A percentile compares a stretch with the other conserved stretches of the same genome.
Evolutionary conservation across 2,113 vertebrate genomes (phyloP).

Genomic region (Oncorhynchus kisutch): DNA sequence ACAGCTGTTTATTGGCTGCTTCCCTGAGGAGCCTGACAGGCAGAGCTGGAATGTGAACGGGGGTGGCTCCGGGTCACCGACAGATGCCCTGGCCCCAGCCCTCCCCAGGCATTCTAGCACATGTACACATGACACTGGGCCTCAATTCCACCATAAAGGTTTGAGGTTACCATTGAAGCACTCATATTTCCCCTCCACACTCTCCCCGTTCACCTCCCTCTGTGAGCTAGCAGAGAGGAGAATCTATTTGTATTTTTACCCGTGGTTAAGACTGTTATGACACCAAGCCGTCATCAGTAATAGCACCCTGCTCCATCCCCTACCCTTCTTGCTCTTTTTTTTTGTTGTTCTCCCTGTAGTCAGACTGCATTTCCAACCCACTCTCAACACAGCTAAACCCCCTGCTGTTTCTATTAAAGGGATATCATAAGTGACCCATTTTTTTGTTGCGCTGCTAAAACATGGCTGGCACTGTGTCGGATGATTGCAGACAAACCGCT

Average conservation of each 20-base stretch:
- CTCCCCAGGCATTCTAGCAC: constrained; percentile 20
- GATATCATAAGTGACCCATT: constrained; percentile 61
- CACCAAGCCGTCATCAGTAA: constrained; percentile 14
- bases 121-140: neutral
- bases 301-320: no score
- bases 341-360: constrained; percentile 1
- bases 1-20: constrained; percentile 43
- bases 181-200: neutral
- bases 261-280: constrained; percentile 22
- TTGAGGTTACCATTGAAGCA: neutral
- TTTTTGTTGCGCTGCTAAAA: constrained; percentile 40
- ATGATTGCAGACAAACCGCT: constrained; percentile 19
- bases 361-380: constrained; percentile 31
- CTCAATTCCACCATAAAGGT: neutral
- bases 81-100: neutral
- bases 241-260: neutral
- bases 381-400: constrained; percentile 53
- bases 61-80: constrained; percentile 17
- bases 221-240: neutral
- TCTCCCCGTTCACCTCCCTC: neutral
- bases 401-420: constrained; percentile 41
- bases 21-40: constrained; percentile 20
- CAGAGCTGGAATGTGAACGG: constrained; percentile 47
- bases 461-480: neutral
- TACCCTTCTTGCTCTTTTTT: neutral